A percentile compares a stretch with the other conserved stretches of the same genome.
These are phyloP conservation scores for Masnerella sp. DNA, from an alignment of 2,888 invertebrate species.

Conservation along the genomic window DNA sequence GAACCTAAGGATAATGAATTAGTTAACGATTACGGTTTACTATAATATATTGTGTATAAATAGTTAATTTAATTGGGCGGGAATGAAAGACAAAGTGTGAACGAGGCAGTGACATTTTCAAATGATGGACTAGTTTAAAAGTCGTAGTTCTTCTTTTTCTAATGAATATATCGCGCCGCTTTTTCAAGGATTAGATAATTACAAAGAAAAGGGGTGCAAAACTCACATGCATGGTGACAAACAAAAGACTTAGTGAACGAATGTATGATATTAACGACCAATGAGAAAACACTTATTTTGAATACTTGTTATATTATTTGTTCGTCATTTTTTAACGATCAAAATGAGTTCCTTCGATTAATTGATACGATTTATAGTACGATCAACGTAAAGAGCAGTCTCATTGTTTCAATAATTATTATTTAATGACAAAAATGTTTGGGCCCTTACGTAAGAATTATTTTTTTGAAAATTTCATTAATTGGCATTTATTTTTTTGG, in stretches of 20 bases:
- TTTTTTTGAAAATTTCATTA: too few relatives aligned
- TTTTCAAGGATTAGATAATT: slow-evolving; percentile 42
- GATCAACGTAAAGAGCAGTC: too few relatives aligned
- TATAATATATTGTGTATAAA: slow-evolving; percentile 78
- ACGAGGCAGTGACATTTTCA: slow-evolving; percentile 62
- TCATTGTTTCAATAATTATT: too few relatives aligned
- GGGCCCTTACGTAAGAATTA: too few relatives aligned
- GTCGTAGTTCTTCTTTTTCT: slow-evolving; percentile 60
- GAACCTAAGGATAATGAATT: slow-evolving; percentile 68
- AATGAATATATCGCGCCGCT: slow-evolving; percentile 51
- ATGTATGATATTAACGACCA: slow-evolving; percentile 52
- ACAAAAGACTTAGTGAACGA: slow-evolving; percentile 45
- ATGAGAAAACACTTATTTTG: slow-evolving; percentile 30
- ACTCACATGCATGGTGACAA: slow-evolving; percentile 37
- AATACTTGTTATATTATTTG: slow-evolving; percentile 38
- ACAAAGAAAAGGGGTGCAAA: slow-evolving; percentile 36
- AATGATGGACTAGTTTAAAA: slow-evolving; percentile 56
- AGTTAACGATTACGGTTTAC: slow-evolving; percentile 76
- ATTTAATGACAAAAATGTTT: too few relatives aligned
- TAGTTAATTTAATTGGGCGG: slow-evolving; percentile 76
- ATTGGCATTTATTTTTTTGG: too few relatives aligned
- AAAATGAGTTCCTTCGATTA: slow-evolving; percentile 7
- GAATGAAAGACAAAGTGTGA: slow-evolving; percentile 62
- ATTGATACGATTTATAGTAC: slow-evolving; percentile 9
- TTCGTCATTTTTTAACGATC: slow-evolving; percentile 27